phyloP scores from a whole-genome alignment of 2,797 vertebrate genomes.

The Syngnathus acus region DNA sequence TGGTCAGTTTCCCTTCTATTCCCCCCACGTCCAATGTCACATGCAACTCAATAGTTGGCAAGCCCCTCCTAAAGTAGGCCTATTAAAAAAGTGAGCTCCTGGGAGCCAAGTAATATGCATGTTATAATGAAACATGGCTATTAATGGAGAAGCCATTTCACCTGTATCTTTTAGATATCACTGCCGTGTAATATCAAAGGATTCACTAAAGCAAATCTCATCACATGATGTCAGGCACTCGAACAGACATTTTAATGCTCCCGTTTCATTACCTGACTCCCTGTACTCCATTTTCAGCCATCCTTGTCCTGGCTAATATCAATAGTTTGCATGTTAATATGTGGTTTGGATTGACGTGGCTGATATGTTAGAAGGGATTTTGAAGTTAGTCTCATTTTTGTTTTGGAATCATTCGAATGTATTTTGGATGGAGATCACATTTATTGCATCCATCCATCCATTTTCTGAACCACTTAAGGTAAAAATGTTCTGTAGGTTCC shows the following conservation, averaged over 20 bases:
- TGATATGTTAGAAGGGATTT: conserved; percentile 49
- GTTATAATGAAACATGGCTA: conserved; percentile 83
- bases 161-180: conserved; percentile 78
- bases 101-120: conserved; percentile 81
- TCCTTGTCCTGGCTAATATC: conserved; percentile 36
- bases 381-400: conserved; percentile 16
- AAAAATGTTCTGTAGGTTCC: too few relatives aligned
- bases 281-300: conserved; percentile 44
- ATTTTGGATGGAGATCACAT: conserved; percentile 69
- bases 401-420: conserved; percentile 38
- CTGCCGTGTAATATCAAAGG: conserved; percentile 75
- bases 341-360: conserved; percentile 49
- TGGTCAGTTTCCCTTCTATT: conserved; percentile 67
- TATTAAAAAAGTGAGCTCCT: conserved; percentile 78
- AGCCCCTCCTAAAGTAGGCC: conserved; percentile 59
- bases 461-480: too few relatives aligned
- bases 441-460: conserved; percentile 17
- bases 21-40: conserved; percentile 55
- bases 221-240: conserved; percentile 68
- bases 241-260: conserved; percentile 64
- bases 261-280: conserved; percentile 58
- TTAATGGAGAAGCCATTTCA: conserved; percentile 78
- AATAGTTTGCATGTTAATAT: conserved; percentile 47
- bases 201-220: conserved; percentile 72
- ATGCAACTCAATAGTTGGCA: conserved; percentile 62